phyloP scores from a whole-genome alignment of 1,140 invertebrate species.

The Macrosteles quadrilineatus region DNA sequence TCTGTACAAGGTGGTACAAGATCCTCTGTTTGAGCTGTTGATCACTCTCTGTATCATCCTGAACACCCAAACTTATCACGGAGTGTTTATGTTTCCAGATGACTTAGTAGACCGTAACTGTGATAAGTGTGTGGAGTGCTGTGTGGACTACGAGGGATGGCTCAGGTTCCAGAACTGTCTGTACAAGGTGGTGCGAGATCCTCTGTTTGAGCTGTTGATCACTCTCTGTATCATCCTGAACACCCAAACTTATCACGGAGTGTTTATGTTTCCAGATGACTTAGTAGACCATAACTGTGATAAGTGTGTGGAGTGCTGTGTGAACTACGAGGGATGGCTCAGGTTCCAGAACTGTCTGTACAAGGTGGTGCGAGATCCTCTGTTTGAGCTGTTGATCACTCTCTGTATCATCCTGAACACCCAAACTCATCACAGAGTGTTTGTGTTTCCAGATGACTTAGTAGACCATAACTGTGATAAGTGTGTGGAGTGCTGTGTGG shows the following conservation, averaged over 20 bases:
- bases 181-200: conserved; percentile 78
- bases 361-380: conserved; percentile 76
- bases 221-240: conserved; percentile 88
- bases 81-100: too few relatives aligned
- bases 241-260: too few relatives aligned
- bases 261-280: conserved; percentile 75
- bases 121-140: conserved; percentile 78
- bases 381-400: conserved; percentile 87
- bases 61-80: too few relatives aligned
- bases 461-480: conserved; percentile 86
- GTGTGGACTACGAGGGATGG: conserved; percentile 83
- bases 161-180: conserved; percentile 79
- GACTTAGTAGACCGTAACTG: conserved; percentile 87
- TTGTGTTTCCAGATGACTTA: conserved; percentile 75
- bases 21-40: conserved; percentile 84
- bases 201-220: conserved; percentile 85
- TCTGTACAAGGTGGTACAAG: conserved; percentile 75
- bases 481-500: conserved; percentile 79
- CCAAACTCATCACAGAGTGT: too few relatives aligned
- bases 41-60: conserved; percentile 88
- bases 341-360: conserved; percentile 81
- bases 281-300: conserved; percentile 85
- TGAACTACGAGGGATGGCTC: conserved; percentile 82
- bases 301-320: conserved; percentile 79
- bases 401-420: conserved; percentile 89